Conservation (phyloP, 2,888 invertebrate species). For the Anthophora plumipes region DNA sequence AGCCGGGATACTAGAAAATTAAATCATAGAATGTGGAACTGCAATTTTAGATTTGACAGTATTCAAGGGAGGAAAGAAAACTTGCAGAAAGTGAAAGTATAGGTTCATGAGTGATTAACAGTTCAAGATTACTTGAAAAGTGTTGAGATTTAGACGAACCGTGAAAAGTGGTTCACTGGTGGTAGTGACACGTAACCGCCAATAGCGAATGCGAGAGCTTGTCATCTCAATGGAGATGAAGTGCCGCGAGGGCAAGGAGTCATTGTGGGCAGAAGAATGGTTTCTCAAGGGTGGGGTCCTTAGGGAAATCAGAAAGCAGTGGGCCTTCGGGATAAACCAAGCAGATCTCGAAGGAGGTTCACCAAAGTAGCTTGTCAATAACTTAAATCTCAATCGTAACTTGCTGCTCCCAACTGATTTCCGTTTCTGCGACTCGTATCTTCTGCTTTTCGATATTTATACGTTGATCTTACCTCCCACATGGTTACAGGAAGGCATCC, state of each 20-base stretch:
- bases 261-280: conserved; percentile 83
- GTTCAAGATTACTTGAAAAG: conserved; percentile 10
- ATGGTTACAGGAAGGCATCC: conserved; percentile 42
- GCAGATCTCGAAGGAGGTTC: conserved; percentile 80
- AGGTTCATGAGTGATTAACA: not conserved
- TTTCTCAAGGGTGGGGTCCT: conserved; percentile 83
- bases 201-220: conserved; percentile 49
- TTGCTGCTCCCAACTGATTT: conserved; percentile 82
- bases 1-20: no score
- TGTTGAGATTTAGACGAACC: conserved; percentile 9
- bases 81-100: not conserved
- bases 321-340: conserved; percentile 80
- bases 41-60: no score
- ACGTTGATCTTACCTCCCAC: conserved; percentile 65
- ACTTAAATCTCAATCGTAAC: conserved; percentile 85
- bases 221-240: conserved; percentile 72
- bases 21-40: no score
- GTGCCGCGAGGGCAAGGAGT: conserved; percentile 76
- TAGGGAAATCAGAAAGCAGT: conserved; percentile 84
- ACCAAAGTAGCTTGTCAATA: conserved; percentile 84
- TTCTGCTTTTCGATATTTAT: conserved; percentile 69
- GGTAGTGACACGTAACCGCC: conserved; percentile 45
- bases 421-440: conserved; percentile 75
- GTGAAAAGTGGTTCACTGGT: conserved; percentile 17
- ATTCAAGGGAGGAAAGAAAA: no score